Conservation (phyloP, 2,888 invertebrate genomes). For the Branchellion lobata region DNA sequence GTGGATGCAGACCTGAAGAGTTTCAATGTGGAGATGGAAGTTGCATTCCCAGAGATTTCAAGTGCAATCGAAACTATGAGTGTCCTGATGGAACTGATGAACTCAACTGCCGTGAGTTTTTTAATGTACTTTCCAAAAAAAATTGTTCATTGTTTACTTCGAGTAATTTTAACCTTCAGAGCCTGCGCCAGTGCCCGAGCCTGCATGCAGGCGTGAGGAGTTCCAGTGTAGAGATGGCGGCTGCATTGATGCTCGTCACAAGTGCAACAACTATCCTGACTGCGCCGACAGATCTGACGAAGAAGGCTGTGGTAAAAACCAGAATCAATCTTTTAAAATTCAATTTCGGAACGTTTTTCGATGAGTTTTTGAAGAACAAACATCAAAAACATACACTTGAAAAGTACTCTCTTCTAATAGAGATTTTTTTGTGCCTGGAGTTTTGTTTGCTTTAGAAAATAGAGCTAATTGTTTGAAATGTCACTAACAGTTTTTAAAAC, state of each 20-base stretch:
- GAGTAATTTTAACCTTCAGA: too few species aligned
- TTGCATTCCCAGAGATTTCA: slow-evolving; percentile 76
- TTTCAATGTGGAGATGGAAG: slow-evolving; percentile 65
- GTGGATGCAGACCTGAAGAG: slow-evolving; percentile 47
- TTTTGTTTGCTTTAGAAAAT: too few species aligned
- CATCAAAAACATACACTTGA: too few species aligned
- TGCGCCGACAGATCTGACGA: slow-evolving; percentile 63
- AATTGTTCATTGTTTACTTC: background rate
- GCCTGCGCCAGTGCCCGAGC: background rate
- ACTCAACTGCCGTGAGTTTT: slow-evolving; percentile 54
- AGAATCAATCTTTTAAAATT: too few species aligned
- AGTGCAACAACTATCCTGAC: slow-evolving; percentile 63
- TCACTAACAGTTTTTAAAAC: too few species aligned
- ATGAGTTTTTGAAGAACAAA: too few species aligned
- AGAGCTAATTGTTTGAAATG: too few species aligned
- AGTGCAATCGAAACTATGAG: slow-evolving; percentile 63
- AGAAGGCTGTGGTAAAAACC: slow-evolving; percentile 54
- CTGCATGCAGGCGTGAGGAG: slow-evolving; percentile 45
- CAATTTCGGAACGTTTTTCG: too few species aligned
- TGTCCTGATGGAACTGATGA: slow-evolving; percentile 63
- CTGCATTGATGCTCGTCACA: slow-evolving; percentile 76
- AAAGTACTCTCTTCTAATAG: too few species aligned
- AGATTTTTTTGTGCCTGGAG: too few species aligned
- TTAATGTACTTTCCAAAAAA: background rate
- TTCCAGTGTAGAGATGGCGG: slow-evolving; percentile 65